Percentiles rank a stretch among this genome's conserved stretches.
Conservation (phyloP, 2,888 invertebrate species). For the Dione juno region DNA sequence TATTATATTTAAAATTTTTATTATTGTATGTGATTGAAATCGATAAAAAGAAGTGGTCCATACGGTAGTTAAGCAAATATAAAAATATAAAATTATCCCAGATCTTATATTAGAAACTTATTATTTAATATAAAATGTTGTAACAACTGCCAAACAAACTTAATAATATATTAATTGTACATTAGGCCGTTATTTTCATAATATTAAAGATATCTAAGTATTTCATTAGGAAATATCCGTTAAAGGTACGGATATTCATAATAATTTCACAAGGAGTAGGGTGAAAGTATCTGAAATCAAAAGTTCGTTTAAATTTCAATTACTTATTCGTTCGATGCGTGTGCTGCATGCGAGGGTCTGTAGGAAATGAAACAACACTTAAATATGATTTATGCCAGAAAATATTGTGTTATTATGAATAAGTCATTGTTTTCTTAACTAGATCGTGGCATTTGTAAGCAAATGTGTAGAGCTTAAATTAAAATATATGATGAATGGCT, state of each 20-base stretch:
- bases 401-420: constrained; percentile 78
- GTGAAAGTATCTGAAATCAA: constrained; percentile 79
- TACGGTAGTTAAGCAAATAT: too few relatives aligned
- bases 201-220: constrained; percentile 24
- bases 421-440: constrained; percentile 78
- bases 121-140: neutral
- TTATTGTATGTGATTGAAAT: too few relatives aligned
- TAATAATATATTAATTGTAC: neutral
- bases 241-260: constrained; percentile 74
- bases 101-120: too few relatives aligned
- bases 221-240: constrained; percentile 49
- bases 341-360: constrained; percentile 71
- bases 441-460: constrained; percentile 66
- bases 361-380: constrained; percentile 83
- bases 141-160: neutral
- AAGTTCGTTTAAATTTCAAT: constrained; percentile 83
- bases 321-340: constrained; percentile 81
- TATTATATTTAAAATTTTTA: too few relatives aligned
- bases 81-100: too few relatives aligned
- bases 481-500: constrained; percentile 58
- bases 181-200: neutral
- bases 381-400: constrained; percentile 79
- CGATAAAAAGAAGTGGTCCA: too few relatives aligned
- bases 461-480: constrained; percentile 63
- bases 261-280: constrained; percentile 75